Conservation (phyloP, 2,888 invertebrate species). For the Rotaria socialis region DNA sequence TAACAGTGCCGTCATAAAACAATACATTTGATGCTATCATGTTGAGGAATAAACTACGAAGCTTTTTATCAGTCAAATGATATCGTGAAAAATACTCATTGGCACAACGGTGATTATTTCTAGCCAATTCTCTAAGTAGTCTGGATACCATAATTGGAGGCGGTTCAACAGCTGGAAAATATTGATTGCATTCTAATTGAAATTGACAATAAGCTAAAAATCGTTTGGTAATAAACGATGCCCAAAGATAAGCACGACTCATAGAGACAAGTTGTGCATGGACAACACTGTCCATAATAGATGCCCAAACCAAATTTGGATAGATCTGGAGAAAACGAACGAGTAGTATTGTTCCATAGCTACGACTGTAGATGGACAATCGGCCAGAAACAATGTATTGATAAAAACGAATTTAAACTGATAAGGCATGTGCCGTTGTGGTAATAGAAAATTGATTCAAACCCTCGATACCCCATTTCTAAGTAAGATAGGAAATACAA, state of each 20-base stretch:
- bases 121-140: not conserved
- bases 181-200: not conserved
- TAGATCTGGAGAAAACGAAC: conserved; percentile 1
- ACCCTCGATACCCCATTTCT: not conserved
- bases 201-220: not conserved
- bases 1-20: not conserved
- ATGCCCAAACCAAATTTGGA: not conserved
- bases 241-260: not conserved
- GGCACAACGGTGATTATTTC: not conserved
- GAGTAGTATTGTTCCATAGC: not conserved
- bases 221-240: not conserved
- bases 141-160: not conserved
- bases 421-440: not conserved
- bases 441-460: not conserved
- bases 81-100: not conserved
- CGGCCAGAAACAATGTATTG: not conserved
- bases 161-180: not conserved
- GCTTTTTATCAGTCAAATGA: not conserved
- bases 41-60: not conserved
- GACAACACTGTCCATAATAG: not conserved
- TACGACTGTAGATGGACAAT: not conserved
- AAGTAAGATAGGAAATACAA: not conserved
- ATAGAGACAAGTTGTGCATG: not conserved
- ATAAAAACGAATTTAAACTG: not conserved
- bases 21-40: not conserved